Percentiles rank a stretch among this genome's conserved stretches.
Conservation (phyloP, 2,888 invertebrate genomes). For the Scaeva pyrastri region DNA sequence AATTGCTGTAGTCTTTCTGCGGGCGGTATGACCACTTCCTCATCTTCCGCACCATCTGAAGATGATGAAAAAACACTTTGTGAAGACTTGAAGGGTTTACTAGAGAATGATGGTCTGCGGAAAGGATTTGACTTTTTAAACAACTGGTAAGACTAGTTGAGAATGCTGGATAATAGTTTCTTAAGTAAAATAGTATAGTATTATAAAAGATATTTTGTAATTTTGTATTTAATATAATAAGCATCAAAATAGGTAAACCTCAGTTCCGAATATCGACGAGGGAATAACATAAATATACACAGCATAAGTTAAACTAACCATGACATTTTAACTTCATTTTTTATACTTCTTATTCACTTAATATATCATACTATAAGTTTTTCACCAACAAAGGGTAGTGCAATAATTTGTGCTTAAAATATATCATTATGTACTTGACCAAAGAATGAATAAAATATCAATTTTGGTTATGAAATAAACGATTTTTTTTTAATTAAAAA, state of each 20-base stretch:
- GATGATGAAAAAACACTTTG: conserved; percentile 77
- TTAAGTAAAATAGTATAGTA: neutral
- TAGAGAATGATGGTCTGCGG: conserved; percentile 77
- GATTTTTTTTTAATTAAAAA: neutral
- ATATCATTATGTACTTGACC: conserved; percentile 14
- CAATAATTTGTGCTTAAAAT: conserved; percentile 17
- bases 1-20: conserved; percentile 68
- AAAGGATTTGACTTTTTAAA: conserved; percentile 81
- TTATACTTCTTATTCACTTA: neutral
- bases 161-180: neutral
- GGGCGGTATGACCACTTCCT: conserved; percentile 76
- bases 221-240: conserved; percentile 3
- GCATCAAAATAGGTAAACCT: neutral
- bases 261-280: neutral
- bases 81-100: conserved; percentile 78
- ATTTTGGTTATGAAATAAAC: neutral
- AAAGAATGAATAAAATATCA: conserved; percentile 8
- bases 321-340: conserved; percentile 13
- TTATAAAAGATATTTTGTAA: conserved; percentile 18
- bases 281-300: neutral
- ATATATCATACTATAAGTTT: neutral
- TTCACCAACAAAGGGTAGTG: neutral
- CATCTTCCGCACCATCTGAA: conserved; percentile 77
- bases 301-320: conserved; percentile 12
- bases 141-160: conserved; percentile 78